These are phyloP conservation scores for Artibeus lituratus DNA, from an alignment of 2,797 vertebrate species.

Conservation along the genomic window DNA sequence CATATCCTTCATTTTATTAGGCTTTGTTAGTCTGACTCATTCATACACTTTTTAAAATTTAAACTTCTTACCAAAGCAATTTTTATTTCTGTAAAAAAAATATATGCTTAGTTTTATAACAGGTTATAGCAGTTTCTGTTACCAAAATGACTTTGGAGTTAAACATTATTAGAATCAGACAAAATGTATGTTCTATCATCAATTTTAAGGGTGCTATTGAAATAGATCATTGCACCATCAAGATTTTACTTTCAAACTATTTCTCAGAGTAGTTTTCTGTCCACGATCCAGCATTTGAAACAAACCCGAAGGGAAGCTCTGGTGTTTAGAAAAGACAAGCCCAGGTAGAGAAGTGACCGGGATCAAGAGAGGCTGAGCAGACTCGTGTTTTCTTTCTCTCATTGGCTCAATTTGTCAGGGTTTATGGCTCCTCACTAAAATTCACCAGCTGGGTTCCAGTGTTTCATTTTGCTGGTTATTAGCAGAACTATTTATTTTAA, in stretches of 20 bases:
- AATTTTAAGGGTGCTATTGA: conserved; percentile 22
- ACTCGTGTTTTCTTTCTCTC: not conserved
- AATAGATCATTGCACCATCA: not conserved
- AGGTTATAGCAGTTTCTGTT: conserved; percentile 34
- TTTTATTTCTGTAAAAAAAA: not conserved
- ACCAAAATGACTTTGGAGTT: conserved; percentile 34
- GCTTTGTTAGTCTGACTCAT: conserved; percentile 15
- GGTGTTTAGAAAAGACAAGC: not conserved
- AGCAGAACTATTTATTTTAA: not conserved
- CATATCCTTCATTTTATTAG: not conserved
- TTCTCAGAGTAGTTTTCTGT: not conserved
- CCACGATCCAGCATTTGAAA: not conserved
- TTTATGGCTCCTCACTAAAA: not conserved
- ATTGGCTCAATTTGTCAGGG: not conserved
- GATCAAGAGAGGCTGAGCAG: not conserved
- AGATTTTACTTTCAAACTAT: not conserved
- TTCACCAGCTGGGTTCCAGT: not conserved
- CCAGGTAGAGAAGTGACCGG: not conserved
- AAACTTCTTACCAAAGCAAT: conserved; percentile 21
- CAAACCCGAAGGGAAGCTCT: not conserved
- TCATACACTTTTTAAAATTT: not conserved
- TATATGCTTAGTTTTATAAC: conserved; percentile 16
- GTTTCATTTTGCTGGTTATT: not conserved
- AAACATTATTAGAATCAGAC: conserved; percentile 41
- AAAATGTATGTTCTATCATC: conserved; percentile 24